Conservation (phyloP, 1,140 invertebrate species). For the Artemia franciscana region DNA sequence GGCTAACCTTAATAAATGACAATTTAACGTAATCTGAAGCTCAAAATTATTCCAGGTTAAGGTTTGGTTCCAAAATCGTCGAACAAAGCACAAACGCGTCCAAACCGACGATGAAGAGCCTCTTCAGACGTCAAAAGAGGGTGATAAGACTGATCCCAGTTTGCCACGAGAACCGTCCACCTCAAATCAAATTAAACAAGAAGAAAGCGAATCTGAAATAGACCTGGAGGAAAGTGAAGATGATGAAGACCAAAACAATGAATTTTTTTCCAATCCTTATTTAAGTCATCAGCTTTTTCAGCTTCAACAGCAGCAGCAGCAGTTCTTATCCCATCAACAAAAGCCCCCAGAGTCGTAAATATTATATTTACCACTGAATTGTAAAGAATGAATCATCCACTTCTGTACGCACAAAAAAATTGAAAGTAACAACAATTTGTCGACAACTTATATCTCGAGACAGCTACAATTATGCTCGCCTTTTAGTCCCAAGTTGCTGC, state of each 20-base stretch:
- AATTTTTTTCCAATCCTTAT: background rate
- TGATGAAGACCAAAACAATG: background rate
- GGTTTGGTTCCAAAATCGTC: slow-evolving; percentile 93
- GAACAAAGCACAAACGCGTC: slow-evolving; percentile 92
- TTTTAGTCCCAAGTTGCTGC: no score
- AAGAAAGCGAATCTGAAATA: slow-evolving; percentile 8
- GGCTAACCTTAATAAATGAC: no score
- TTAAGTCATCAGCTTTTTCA: background rate
- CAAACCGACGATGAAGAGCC: slow-evolving; percentile 66
- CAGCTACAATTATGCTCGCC: no score
- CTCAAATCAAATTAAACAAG: background rate
- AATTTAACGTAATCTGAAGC: slow-evolving; percentile 1
- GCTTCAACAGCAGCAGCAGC: background rate
- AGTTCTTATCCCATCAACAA: background rate
- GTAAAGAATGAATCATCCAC: no score
- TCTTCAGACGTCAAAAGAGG: background rate
- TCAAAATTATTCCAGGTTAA: slow-evolving; percentile 52
- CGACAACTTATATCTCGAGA: no score
- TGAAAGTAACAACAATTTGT: no score
- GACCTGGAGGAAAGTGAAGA: slow-evolving; percentile 7
- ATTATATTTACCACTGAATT: no score
- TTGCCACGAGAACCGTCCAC: background rate
- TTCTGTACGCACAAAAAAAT: no score
- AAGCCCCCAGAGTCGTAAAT: no score
- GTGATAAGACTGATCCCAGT: background rate